Percentiles rank a stretch among this genome's conserved stretches.
Evolutionary conservation across 2,797 vertebrate genomes (phyloP).

Genomic region (Pelodytes ibericus): DNA sequence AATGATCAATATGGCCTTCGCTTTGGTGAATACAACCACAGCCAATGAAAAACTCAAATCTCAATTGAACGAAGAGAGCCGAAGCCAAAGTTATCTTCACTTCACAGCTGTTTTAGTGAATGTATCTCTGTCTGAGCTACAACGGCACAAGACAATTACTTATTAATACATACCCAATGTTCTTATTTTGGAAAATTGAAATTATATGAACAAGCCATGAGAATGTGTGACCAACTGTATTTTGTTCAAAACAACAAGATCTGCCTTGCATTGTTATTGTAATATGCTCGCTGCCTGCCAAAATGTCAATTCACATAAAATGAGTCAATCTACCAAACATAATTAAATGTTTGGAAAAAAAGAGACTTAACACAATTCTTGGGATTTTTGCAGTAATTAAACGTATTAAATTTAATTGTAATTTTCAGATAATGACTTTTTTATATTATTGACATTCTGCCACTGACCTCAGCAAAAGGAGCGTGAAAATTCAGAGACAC

Average conservation of each 20-base stretch:
- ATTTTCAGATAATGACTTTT: slow-evolving; percentile 49
- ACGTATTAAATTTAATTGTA: slow-evolving; percentile 52
- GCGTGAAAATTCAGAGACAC: slow-evolving; percentile 41
- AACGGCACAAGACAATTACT: neutral
- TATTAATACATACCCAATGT: neutral
- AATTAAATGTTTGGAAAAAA: slow-evolving; percentile 47
- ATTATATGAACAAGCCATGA: neutral
- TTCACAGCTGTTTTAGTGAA: neutral
- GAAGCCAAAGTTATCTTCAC: neutral
- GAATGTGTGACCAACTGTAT: slow-evolving; percentile 5
- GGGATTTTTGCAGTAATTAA: slow-evolving; percentile 48
- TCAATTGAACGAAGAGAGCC: no score
- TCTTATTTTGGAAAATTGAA: neutral
- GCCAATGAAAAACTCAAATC: no score
- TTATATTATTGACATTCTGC: slow-evolving; percentile 47
- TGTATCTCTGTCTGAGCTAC: neutral
- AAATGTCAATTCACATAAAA: slow-evolving; percentile 52
- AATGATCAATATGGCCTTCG: no score
- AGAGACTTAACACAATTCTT: slow-evolving; percentile 42
- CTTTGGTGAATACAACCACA: no score
- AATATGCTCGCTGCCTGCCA: slow-evolving; percentile 30
- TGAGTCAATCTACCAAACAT: slow-evolving; percentile 51
- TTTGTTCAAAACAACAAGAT: slow-evolving; percentile 29
- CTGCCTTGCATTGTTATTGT: slow-evolving; percentile 29
- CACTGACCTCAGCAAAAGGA: slow-evolving; percentile 42